Percentiles rank a stretch among this genome's conserved stretches.
phyloP scores from a whole-genome alignment of 2,888 invertebrate species.

The Protophormia terraenovae region DNA sequence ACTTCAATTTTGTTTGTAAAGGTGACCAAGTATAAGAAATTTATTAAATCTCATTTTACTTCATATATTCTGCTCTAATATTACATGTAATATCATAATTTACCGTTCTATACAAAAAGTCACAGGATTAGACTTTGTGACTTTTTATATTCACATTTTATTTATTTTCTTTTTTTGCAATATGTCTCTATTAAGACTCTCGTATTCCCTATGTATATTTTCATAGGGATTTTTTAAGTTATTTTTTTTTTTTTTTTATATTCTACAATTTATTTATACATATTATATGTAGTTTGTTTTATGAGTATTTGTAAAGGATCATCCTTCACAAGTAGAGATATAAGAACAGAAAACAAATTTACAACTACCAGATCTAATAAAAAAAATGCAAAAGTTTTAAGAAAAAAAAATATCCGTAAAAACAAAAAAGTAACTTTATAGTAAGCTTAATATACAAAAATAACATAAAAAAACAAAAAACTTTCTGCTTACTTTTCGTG shows the following conservation, averaged over 20 bases:
- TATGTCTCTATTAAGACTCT: neutral
- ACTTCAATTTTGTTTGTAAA: neutral
- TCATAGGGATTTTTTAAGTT: neutral
- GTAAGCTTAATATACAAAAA: conserved; percentile 22
- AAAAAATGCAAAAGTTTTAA: conserved; percentile 17
- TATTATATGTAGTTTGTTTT: neutral
- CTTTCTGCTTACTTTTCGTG: neutral
- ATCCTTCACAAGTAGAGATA: conserved; percentile 25
- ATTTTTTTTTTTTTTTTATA: neutral
- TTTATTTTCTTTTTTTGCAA: no score
- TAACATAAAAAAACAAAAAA: conserved; percentile 4
- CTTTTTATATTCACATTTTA: neutral
- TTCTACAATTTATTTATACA: neutral
- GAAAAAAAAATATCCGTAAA: neutral
- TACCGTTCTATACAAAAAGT: neutral
- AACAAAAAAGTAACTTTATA: neutral
- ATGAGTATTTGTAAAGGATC: conserved; percentile 28
- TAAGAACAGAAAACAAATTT: conserved; percentile 20
- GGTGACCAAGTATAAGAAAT: neutral
- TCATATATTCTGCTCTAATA: neutral
- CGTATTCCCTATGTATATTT: neutral
- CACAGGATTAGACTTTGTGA: neutral
- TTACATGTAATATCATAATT: neutral
- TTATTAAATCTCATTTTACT: neutral
- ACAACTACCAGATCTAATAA: conserved; percentile 12